Evolutionary conservation across 2,113 vertebrate species (phyloP).

Genomic region (Seriola aureovittata): DNA sequence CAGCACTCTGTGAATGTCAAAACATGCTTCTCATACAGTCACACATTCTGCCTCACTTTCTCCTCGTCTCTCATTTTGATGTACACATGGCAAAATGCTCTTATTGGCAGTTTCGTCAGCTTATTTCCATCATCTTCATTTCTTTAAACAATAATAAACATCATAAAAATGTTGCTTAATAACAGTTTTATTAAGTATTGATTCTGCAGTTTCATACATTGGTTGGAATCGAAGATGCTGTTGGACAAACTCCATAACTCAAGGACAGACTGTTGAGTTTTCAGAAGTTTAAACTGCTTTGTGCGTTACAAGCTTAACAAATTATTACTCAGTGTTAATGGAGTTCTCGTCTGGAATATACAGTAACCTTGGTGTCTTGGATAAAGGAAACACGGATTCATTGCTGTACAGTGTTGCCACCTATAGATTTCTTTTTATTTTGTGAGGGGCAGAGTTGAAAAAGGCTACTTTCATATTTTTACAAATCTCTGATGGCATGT

Average conservation of each 20-base stretch:
- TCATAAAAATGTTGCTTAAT: not conserved
- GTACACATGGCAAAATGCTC: not conserved
- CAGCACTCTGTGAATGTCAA: constrained; percentile 33
- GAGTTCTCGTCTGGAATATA: not conserved
- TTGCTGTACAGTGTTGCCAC: not conserved
- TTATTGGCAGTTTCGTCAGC: not conserved
- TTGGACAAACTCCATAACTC: not conserved
- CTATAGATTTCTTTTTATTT: not conserved
- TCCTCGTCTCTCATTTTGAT: not conserved
- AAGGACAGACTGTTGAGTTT: not conserved
- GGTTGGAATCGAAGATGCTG: not conserved
- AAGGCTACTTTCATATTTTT: not conserved
- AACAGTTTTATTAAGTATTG: not conserved
- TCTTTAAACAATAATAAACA: not conserved
- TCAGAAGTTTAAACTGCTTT: not conserved
- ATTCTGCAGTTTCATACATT: not conserved
- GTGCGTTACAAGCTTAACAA: not conserved
- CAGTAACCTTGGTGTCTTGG: not conserved
- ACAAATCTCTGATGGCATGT: not conserved
- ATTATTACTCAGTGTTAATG: not conserved
- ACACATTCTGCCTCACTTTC: constrained; percentile 4
- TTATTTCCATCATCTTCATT: not conserved
- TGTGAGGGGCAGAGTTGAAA: not conserved
- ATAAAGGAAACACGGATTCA: not conserved
- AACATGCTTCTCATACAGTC: not conserved